These are phyloP conservation scores for Protaetia brevitarsis DNA, from an alignment of 1,140 invertebrate species.

Conservation along the genomic window DNA sequence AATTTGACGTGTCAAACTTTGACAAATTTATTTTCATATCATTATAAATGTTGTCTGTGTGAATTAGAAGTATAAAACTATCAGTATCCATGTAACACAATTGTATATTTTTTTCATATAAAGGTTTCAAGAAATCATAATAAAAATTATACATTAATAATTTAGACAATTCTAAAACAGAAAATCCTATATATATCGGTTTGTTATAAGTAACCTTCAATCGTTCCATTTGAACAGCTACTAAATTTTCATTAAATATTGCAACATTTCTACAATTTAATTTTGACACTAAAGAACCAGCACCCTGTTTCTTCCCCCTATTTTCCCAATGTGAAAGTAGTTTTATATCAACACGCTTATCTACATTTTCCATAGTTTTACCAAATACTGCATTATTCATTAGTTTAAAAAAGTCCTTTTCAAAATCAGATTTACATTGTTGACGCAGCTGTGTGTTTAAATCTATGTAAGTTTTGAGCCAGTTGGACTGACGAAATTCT, in stretches of 20 bases:
- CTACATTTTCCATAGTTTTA: too few species aligned
- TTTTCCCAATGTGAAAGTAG: slow-evolving; percentile 36
- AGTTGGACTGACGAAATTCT: too few species aligned
- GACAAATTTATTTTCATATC: slow-evolving; percentile 30
- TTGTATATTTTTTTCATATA: slow-evolving; percentile 27
- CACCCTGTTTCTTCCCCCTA: slow-evolving; percentile 29
- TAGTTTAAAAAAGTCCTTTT: too few species aligned
- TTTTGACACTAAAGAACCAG: slow-evolving; percentile 38
- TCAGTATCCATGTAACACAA: slow-evolving; percentile 40
- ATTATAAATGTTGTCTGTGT: slow-evolving; percentile 30
- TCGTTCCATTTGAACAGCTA: slow-evolving; percentile 45
- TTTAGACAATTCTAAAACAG: too few species aligned
- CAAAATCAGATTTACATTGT: too few species aligned
- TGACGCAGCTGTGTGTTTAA: too few species aligned
- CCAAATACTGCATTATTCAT: too few species aligned
- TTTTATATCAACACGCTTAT: slow-evolving; percentile 40
- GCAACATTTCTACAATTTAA: slow-evolving; percentile 36
- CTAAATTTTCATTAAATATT: slow-evolving; percentile 45
- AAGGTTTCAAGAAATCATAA: slow-evolving; percentile 32
- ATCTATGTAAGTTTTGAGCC: too few species aligned
- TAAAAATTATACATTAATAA: slow-evolving; percentile 37
- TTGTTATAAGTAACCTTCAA: slow-evolving; percentile 44
- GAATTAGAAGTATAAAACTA: slow-evolving; percentile 32
- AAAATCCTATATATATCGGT: slow-evolving; percentile 49
- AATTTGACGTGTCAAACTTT: slow-evolving; percentile 40